Percentiles rank a stretch among this genome's conserved stretches.
Evolutionary conservation across 2,888 invertebrate species (phyloP).

Genomic region (Catocala sponsa): DNA sequence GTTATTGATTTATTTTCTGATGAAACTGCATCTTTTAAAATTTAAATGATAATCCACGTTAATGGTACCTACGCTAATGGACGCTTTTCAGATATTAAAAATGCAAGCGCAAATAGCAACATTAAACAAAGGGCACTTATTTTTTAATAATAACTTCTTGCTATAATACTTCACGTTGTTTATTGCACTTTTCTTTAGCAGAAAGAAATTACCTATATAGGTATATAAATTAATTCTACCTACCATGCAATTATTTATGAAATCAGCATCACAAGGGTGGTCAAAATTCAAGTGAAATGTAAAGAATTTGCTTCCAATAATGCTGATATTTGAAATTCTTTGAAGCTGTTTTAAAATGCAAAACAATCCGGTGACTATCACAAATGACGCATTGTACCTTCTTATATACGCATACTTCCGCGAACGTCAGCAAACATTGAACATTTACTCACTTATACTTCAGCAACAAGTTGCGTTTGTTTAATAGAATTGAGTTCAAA

Average conservation of each 20-base stretch:
- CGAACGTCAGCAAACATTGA: background rate
- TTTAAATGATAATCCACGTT: background rate
- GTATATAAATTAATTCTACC: no score
- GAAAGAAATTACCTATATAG: no score
- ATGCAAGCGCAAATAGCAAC: background rate
- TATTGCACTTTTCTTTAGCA: no score
- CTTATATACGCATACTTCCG: constrained; percentile 2
- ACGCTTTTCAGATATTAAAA: no score
- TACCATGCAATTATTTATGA: no score
- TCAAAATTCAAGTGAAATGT: no score
- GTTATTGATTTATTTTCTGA: no score
- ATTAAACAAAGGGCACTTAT: background rate
- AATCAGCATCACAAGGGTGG: no score
- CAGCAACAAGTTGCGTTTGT: background rate
- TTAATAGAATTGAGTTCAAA: background rate
- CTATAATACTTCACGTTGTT: no score
- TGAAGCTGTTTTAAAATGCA: constrained; percentile 4
- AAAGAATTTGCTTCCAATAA: background rate
- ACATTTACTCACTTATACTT: background rate
- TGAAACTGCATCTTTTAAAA: background rate
- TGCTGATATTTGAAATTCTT: constrained; percentile 2
- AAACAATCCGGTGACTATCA: constrained; percentile 4
- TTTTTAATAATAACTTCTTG: no score
- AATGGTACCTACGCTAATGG: no score
- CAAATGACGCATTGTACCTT: constrained; percentile 12